Conservation (phyloP, 2,113 vertebrate species). For the Panurus biarmicus region DNA sequence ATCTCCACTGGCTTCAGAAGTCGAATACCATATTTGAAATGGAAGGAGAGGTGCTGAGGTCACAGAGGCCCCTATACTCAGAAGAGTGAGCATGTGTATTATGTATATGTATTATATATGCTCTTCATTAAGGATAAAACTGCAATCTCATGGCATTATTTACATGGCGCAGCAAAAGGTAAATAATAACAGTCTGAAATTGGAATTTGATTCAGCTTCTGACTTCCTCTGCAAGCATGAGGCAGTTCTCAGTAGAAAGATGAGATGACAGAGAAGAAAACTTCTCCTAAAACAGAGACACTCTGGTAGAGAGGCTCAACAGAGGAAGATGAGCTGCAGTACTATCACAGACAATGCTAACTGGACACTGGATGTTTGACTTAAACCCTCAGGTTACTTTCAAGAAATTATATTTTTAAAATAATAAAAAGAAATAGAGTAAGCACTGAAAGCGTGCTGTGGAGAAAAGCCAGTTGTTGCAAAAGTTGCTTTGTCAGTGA, state of each 20-base stretch:
- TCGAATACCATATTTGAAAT: neutral
- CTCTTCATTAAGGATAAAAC: neutral
- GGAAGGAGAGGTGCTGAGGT: neutral
- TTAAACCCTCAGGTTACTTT: neutral
- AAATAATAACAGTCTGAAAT: neutral
- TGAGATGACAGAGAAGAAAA: neutral
- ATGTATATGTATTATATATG: too few species aligned
- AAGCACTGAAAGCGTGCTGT: neutral
- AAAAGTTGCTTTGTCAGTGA: conserved; percentile 16
- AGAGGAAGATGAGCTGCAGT: neutral
- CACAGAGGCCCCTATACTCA: neutral
- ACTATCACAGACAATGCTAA: neutral
- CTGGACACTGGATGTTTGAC: neutral
- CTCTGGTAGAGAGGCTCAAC: neutral
- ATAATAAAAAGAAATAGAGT: neutral
- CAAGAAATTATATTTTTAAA: neutral
- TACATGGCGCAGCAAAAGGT: neutral
- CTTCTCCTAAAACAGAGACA: neutral
- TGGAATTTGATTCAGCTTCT: neutral
- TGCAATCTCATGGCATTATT: neutral
- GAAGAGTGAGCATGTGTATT: neutral
- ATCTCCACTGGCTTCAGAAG: neutral
- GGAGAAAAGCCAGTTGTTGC: conserved; percentile 1
- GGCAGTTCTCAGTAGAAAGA: neutral
- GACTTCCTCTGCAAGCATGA: neutral